These are phyloP conservation scores for Tetraodon nigroviridis DNA, from an alignment of 2,113 vertebrate genomes.

Conservation along the genomic window DNA sequence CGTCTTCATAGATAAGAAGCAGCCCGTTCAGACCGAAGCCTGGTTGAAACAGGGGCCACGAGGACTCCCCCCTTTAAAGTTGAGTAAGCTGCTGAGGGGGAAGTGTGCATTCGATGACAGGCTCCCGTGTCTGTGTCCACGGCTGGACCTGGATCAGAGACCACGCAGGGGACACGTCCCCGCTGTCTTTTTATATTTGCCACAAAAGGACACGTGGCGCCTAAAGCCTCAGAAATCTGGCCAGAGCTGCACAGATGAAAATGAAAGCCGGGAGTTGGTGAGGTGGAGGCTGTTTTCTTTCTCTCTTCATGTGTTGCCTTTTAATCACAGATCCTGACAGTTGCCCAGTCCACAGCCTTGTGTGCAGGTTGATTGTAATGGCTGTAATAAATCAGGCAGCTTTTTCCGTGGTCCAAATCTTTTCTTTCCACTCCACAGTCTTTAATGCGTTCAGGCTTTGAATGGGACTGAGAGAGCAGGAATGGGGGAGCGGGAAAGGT, in stretches of 20 bases:
- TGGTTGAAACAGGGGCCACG: background rate
- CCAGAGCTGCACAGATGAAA: slow-evolving; percentile 13
- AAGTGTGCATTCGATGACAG: slow-evolving; percentile 8
- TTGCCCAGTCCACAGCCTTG: slow-evolving; percentile 10
- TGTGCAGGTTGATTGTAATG: slow-evolving; percentile 15
- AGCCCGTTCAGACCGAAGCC: too few species aligned
- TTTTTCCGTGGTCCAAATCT: background rate
- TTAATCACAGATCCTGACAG: slow-evolving; percentile 1
- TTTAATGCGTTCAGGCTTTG: too few species aligned
- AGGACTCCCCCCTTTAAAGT: slow-evolving; percentile 7
- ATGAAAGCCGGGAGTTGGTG: slow-evolving; percentile 12
- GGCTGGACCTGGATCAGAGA: slow-evolving; percentile 12
- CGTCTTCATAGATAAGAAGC: slow-evolving; percentile 4
- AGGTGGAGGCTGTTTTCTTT: slow-evolving; percentile 12
- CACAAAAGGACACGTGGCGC: slow-evolving; percentile 20
- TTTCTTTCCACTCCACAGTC: too few species aligned
- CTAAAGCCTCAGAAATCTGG: slow-evolving; percentile 15
- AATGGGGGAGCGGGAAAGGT: slow-evolving; percentile 21
- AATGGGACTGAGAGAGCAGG: slow-evolving; percentile 27
- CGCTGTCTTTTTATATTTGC: slow-evolving; percentile 14
- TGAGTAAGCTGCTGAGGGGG: slow-evolving; percentile 5
- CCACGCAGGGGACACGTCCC: slow-evolving; percentile 15
- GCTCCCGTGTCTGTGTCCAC: slow-evolving; percentile 20
- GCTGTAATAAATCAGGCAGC: slow-evolving; percentile 18
- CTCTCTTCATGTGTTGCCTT: slow-evolving; percentile 21